phyloP scores from a whole-genome alignment of 92 coral and sea anemone species.

The Plumapathes pennacea region DNA sequence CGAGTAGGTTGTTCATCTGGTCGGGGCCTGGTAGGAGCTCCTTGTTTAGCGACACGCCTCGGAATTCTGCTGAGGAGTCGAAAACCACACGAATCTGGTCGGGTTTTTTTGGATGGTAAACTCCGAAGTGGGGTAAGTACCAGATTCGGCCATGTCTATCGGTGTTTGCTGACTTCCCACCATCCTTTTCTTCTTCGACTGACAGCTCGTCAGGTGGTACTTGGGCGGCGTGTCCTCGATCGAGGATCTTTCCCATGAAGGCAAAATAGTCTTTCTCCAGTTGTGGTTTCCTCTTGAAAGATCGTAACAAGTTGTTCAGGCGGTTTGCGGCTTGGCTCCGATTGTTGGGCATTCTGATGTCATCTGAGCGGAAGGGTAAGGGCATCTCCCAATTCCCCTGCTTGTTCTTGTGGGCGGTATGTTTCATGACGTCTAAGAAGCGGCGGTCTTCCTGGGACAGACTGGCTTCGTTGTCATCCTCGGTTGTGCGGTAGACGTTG shows the following conservation, averaged over 20 bases:
- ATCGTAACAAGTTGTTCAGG: not conserved
- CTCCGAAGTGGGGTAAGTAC: conserved; percentile 17
- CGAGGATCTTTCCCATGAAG: not conserved
- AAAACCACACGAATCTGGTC: conserved; percentile 11
- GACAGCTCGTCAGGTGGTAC: conserved; percentile 1
- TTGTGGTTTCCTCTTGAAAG: not conserved
- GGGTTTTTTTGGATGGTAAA: conserved; percentile 18
- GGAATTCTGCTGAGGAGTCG: conserved; percentile 8
- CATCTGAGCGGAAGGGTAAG: conserved; percentile 1
- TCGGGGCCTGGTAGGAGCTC: conserved; percentile 16
- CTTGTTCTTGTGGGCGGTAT: conserved; percentile 5
- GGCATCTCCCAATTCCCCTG: conserved; percentile 35
- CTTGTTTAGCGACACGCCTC: conserved; percentile 12
- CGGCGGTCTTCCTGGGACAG: conserved; percentile 13
- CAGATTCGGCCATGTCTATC: conserved; percentile 1
- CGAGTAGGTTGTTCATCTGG: conserved; percentile 12
- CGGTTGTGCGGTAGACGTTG: conserved; percentile 15
- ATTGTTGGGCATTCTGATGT: not conserved
- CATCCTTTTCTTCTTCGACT: too few species aligned
- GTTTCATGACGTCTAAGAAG: conserved; percentile 16
- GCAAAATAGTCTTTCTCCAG: not conserved
- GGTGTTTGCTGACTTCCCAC: too few species aligned
- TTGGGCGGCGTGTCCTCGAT: conserved; percentile 1
- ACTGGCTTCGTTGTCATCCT: conserved; percentile 10
- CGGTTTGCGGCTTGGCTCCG: not conserved